Evolutionary conservation across 2,888 invertebrate genomes (phyloP).

Genomic region (Hypena proboscidalis): DNA sequence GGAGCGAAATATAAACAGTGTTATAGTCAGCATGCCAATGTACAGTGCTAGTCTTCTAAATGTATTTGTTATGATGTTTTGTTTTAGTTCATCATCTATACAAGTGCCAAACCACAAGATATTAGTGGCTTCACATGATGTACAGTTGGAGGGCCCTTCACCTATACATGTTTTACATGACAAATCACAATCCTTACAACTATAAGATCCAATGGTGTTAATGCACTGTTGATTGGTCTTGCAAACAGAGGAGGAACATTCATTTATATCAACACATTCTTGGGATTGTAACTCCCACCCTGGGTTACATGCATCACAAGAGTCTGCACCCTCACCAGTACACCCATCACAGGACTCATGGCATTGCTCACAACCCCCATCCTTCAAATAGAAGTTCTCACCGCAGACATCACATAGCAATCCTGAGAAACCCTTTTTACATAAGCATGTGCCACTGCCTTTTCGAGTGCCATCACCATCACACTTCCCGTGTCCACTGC

Average conservation of each 20-base stretch:
- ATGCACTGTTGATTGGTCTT: constrained; percentile 91
- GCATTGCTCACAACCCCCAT: constrained; percentile 89
- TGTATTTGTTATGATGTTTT: constrained; percentile 52
- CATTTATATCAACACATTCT: constrained; percentile 93
- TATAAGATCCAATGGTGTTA: constrained; percentile 93
- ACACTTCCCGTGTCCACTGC: constrained; percentile 91
- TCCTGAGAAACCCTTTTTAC: constrained; percentile 92
- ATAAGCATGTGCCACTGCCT: constrained; percentile 96
- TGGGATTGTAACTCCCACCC: constrained; percentile 91
- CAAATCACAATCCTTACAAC: constrained; percentile 92
- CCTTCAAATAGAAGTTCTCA: constrained; percentile 87
- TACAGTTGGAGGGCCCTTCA: constrained; percentile 94
- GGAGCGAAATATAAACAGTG: constrained; percentile 52
- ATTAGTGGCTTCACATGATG: constrained; percentile 86
- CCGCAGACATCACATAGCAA: constrained; percentile 91
- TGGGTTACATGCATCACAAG: constrained; percentile 78
- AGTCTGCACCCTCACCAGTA: constrained; percentile 88
- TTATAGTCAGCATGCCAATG: constrained; percentile 56
- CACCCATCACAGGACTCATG: constrained; percentile 93
- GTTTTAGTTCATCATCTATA: constrained; percentile 54
- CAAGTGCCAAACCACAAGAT: constrained; percentile 67
- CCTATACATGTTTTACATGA: constrained; percentile 93
- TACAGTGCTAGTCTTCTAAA: constrained; percentile 57
- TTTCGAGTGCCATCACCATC: constrained; percentile 95
- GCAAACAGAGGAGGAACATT: constrained; percentile 88